Conservation (phyloP, 1,140 invertebrate genomes). For the Copidosoma floridanum region DNA sequence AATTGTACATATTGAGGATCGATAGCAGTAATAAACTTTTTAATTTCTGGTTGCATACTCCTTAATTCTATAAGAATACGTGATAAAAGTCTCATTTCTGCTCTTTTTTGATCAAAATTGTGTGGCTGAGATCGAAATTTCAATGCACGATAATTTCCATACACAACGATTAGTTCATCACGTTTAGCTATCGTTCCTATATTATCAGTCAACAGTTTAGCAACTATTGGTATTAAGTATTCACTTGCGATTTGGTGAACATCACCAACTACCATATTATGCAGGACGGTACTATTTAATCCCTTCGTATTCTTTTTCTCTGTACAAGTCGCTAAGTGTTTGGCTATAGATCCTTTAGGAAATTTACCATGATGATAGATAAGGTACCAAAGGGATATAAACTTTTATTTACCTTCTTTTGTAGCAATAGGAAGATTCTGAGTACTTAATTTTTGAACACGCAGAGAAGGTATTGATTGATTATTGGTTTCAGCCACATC, state of each 20-base stretch:
- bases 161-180: not conserved
- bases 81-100: not conserved
- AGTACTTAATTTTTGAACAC: no score
- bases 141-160: not conserved
- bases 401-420: no score
- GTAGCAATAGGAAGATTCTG: no score
- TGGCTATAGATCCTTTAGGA: no score
- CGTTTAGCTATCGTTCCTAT: not conserved
- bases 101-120: not conserved
- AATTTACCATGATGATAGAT: no score
- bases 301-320: not conserved
- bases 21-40: not conserved
- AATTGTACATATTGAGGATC: not conserved
- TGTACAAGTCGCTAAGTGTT: no score
- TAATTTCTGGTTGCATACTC: not conserved
- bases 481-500: no score
- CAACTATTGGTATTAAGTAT: not conserved
- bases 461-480: no score
- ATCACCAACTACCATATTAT: not conserved
- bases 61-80: not conserved
- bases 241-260: not conserved
- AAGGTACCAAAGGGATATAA: no score
- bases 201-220: not conserved
- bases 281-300: not conserved
- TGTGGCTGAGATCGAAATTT: not conserved